phyloP scores from a whole-genome alignment of 2,888 invertebrate species.

The Drosophila gaucha region DNA sequence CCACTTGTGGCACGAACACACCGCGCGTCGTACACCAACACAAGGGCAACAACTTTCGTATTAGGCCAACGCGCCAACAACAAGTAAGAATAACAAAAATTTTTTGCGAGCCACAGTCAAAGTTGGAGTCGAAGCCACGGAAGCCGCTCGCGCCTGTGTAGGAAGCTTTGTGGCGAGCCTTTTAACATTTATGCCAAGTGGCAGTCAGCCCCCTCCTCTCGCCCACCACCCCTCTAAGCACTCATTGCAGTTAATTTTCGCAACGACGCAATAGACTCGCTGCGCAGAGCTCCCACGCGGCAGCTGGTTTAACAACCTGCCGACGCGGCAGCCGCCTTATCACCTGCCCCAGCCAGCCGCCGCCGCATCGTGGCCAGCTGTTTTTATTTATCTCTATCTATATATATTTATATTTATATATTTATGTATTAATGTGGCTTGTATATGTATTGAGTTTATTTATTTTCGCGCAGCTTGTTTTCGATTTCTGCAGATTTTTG shows the following conservation, averaged over 20 bases:
- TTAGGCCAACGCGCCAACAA: conserved; percentile 57
- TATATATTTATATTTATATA: neutral
- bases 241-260: conserved; percentile 72
- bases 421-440: conserved; percentile 39
- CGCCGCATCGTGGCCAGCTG: conserved; percentile 40
- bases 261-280: conserved; percentile 76
- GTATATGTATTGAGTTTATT: too few species aligned
- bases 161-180: conserved; percentile 69
- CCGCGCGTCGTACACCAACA: conserved; percentile 54
- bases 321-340: conserved; percentile 49
- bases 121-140: conserved; percentile 42
- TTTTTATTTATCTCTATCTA: conserved; percentile 25
- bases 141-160: conserved; percentile 56
- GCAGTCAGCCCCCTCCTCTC: neutral
- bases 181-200: conserved; percentile 69
- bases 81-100: conserved; percentile 10
- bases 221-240: too few species aligned
- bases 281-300: conserved; percentile 55
- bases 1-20: conserved; percentile 69
- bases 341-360: conserved; percentile 50
- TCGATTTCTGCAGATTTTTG: conserved; percentile 44
- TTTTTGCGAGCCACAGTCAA: conserved; percentile 16
- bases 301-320: conserved; percentile 75
- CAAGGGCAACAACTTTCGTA: conserved; percentile 79
- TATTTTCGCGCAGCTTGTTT: conserved; percentile 43